Evolutionary conservation across 1,140 invertebrate species (phyloP), one percentile per base, ranked within the genome.

Genomic region (Sarcophaga peregrina): DNA sequence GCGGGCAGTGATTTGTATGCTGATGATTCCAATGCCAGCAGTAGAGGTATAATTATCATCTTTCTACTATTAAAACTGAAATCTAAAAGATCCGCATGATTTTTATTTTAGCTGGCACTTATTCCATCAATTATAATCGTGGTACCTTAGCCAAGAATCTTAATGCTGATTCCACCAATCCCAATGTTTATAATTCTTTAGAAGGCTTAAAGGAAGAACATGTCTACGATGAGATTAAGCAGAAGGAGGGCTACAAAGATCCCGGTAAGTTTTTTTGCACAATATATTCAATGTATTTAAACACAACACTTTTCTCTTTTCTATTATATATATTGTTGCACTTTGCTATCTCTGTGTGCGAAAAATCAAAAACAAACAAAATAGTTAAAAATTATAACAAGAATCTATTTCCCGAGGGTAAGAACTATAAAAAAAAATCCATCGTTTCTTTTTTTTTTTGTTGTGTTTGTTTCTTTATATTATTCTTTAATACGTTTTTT

Each of bases 221-320:
- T 88, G 93, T 97, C 0, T 98, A 98, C 87, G 96, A 97, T 90
- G 97, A 98, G 91, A 97, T 98, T 82, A 97, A 97, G 88, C 95
- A 96, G 46, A 96, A 96, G 84, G 94, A 95, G 81, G 91, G 87
- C 8, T 90, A 87, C 68, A 92, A 92, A 82, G 91, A 92, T 87
- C 90, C 91, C 68, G 91, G 91, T 92, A 87, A 86, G 89, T 86
- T 54, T 37, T 68, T 45, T 50, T 80, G n/a, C 9, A 72, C 25
- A 54, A 82, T n/a, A 13, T 46, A 52, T 7, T 25, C 54, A 5
- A 13, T 62, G 15, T 11, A 52, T 75, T 73, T 75, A 48, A 17
- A 62, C 11, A 58, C 8, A 13, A n/a, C 8, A 72, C 11, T 82
- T 17, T 48, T 74, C 20, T 58, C 50, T 74, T 84, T 37, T 54